Conservation (phyloP, 1,140 invertebrate genomes). For the Saxidomus purpurata region DNA sequence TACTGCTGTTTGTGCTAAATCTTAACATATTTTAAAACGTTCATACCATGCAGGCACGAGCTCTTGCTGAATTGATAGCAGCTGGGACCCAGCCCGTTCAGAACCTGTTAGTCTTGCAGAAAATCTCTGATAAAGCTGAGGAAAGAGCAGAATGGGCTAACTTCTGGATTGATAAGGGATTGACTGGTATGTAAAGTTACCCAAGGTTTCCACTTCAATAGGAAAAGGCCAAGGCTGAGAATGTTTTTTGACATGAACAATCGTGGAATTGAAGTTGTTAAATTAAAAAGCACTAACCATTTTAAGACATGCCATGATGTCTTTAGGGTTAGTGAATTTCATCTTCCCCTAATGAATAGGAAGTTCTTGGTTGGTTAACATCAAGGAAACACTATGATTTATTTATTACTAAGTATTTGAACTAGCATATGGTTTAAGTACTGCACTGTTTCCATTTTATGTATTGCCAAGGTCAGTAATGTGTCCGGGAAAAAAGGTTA, state of each 20-base stretch:
- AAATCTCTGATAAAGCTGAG: slow-evolving; percentile 75
- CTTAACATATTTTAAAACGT: too few species aligned
- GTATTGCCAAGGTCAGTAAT: too few species aligned
- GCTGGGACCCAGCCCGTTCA: slow-evolving; percentile 98
- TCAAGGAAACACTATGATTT: too few species aligned
- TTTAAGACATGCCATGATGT: too few species aligned
- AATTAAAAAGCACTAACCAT: background rate
- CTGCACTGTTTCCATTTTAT: too few species aligned
- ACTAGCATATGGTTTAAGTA: too few species aligned
- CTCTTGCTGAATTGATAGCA: slow-evolving; percentile 93
- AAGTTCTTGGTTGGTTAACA: too few species aligned
- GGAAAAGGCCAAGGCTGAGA: background rate
- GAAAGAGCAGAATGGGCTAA: slow-evolving; percentile 91
- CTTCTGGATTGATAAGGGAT: slow-evolving; percentile 96
- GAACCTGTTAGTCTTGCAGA: slow-evolving; percentile 92
- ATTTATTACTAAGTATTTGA: too few species aligned
- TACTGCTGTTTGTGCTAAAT: too few species aligned
- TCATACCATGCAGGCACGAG: slow-evolving; percentile 90
- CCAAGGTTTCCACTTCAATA: background rate
- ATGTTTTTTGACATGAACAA: background rate
- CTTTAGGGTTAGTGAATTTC: too few species aligned
- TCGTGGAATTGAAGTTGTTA: background rate
- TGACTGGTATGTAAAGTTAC: slow-evolving; percentile 88
- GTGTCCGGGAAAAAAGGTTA: too few species aligned
- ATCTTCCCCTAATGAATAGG: too few species aligned